Base-by-base conservation (phyloP, 2,888 invertebrate species). In the Orthonychiurus folsomi region DNA sequence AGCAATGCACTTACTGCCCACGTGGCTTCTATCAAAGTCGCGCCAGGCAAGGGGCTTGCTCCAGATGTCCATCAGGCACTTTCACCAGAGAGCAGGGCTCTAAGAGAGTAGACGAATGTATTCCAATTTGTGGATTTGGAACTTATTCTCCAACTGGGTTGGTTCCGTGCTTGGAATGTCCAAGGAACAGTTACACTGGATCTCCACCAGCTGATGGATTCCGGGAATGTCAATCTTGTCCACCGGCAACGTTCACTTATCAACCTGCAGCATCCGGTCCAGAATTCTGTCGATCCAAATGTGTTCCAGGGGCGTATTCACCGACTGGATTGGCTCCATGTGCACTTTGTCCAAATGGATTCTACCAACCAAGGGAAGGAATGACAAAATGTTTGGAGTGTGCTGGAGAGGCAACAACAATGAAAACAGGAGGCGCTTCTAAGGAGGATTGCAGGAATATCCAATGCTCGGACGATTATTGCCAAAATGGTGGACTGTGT, bases 61-160 rank as follows among this genome's bases (percentile, higher is more conserved):
- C 88, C 56, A 85, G 88, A 67, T 97, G 97, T 77, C 93, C 95
- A 0, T 84, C 86, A 73, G 95, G 94, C 69, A 93, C 92, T 9
- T 96, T 93, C 75, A 96, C 96, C 0, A 83, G 85, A 73, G 91
- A 92, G 79, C 87, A 90, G 78, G 92, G 91, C 24, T 90, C 91
- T 0, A 93, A 93, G 77, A 86, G 86, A 62, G 80, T 90, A 50
- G 83, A 84, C 63, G 92, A 92, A 73, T 94, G 93, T 75, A 83
- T 93, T 59, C 93, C 95, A 1, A 93, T 94, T 15, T 96, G 95
- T 75, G 95, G 95, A 23, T 93, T 88, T 75, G 96, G 96, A 64
- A 95, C 94, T 24, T 95, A 93, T 77, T 94, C 93, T 1, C 92
- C 92, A 54, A 93, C 93, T 20, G 94, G 94, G 55, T 81, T 95